Conservation (phyloP, 1,140 invertebrate species). For the Drosophila equinoxialis region DNA sequence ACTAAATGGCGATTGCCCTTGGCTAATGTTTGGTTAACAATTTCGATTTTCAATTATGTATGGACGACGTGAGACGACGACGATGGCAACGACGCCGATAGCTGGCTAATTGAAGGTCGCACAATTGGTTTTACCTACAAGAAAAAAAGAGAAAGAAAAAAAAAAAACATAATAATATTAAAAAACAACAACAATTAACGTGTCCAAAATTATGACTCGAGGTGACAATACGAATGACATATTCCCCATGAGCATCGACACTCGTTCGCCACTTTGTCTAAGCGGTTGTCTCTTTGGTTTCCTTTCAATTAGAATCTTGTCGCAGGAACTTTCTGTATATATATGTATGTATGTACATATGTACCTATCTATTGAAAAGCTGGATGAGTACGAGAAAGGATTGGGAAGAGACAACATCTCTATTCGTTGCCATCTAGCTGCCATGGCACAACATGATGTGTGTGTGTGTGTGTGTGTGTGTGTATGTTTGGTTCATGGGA, state of each 20-base stretch:
- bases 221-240: constrained; percentile 5
- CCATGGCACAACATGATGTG: neutral
- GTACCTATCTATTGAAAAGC: neutral
- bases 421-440: constrained; percentile 1
- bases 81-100: neutral
- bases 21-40: constrained; percentile 9
- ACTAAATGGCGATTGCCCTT: constrained; percentile 8
- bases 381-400: neutral
- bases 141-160: neutral
- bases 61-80: neutral
- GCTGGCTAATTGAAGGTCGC: constrained; percentile 5
- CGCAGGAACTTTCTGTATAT: neutral
- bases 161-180: neutral
- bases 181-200: neutral
- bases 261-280: constrained; percentile 1
- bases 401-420: neutral
- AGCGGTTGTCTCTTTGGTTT: neutral
- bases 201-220: neutral
- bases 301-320: constrained; percentile 8
- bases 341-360: neutral
- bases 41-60: constrained; percentile 11
- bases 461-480: neutral
- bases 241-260: neutral
- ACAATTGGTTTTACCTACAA: constrained; percentile 9
- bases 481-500: neutral